Evolutionary conservation across 2,888 invertebrate genomes (phyloP), one percentile per base, ranked within the genome.

Genomic region (Heteropelma amictum): DNA sequence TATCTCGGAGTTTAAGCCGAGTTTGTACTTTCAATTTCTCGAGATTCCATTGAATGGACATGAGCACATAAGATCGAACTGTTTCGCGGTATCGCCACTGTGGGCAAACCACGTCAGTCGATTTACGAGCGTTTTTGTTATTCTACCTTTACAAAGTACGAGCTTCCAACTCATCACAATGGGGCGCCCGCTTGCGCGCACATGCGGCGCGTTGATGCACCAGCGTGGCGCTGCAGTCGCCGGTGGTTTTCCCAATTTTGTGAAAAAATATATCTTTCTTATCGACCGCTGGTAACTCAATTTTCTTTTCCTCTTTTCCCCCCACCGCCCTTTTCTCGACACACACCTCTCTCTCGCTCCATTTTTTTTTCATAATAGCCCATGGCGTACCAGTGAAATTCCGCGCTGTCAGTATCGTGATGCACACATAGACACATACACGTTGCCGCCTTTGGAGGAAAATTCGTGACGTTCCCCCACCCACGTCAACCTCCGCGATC

Each of bases 391-490:
- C 4, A 30, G 65, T 75, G 70, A 60, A 75, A 75, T 75, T 75
- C 70, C 65, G 28, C 47, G 60, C 74, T 70, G 74, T 70, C 74
- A 75, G 60, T 74, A 56, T 23, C 58, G 42, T 38, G 60, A 19
- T 38, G 23, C 56, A 21, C 61, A 67, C 75, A 56, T 60, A 30
- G n/a, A 28, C 23, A 26, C 56, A 35, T 60, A 56, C 49, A 33
- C 28, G 54, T 14, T 72, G 77, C 77, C 79, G 79, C 77, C 70
- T 76, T 74, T 65, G 49, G 79, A 79, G 77, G 79, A 82, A 84
- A 84, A 80, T 83, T 79, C 72, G 86, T 87, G 86, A 87, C 84
- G 86, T 86, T 82, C 83, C 80, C 61, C 26, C 83, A 84, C 84
- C 82, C 82, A 82, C 80, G 82, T 81, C 72, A 77, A 77, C 74